A percentile compares a stretch with the other conserved stretches of the same genome.
These are phyloP conservation scores for Aphaenogaster ashmeadi DNA, from an alignment of 1,140 invertebrate genomes.

Conservation along the genomic window DNA sequence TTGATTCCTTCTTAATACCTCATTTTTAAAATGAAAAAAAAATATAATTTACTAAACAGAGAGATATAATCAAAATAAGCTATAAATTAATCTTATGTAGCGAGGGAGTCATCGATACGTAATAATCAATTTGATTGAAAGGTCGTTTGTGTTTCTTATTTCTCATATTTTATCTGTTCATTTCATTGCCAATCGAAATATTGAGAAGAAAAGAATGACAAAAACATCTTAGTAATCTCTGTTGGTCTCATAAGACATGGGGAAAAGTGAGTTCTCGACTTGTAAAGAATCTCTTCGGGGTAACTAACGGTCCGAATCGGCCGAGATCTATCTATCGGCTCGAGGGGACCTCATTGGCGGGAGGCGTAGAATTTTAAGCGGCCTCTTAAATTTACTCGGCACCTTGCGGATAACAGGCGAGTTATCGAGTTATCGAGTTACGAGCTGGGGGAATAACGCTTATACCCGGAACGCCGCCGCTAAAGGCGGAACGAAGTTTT, in stretches of 20 bases:
- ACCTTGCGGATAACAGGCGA: constrained; percentile 64
- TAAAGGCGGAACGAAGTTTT: constrained; percentile 47
- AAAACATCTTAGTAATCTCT: neutral
- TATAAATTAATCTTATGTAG: neutral
- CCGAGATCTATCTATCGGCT: constrained; percentile 9
- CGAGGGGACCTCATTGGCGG: constrained; percentile 25
- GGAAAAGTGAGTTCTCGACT: neutral
- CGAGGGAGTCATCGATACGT: neutral
- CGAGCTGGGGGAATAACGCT: constrained; percentile 56
- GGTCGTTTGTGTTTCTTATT: neutral
- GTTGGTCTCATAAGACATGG: neutral
- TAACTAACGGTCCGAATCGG: constrained; percentile 42
- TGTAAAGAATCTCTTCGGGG: neutral
- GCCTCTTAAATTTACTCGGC: constrained; percentile 78
- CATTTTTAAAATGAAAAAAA: neutral
- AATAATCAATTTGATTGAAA: neutral
- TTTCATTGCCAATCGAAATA: neutral
- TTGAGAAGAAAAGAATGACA: neutral
- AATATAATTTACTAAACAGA: too few species aligned
- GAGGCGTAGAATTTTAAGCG: constrained; percentile 76
- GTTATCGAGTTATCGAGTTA: constrained; percentile 77
- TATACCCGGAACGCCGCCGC: constrained; percentile 21
- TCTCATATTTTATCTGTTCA: neutral
- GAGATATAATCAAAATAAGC: neutral
- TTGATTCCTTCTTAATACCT: neutral